These are phyloP conservation scores for Tenthredo notha DNA, from an alignment of 2,888 invertebrate genomes.

Conservation along the genomic window DNA sequence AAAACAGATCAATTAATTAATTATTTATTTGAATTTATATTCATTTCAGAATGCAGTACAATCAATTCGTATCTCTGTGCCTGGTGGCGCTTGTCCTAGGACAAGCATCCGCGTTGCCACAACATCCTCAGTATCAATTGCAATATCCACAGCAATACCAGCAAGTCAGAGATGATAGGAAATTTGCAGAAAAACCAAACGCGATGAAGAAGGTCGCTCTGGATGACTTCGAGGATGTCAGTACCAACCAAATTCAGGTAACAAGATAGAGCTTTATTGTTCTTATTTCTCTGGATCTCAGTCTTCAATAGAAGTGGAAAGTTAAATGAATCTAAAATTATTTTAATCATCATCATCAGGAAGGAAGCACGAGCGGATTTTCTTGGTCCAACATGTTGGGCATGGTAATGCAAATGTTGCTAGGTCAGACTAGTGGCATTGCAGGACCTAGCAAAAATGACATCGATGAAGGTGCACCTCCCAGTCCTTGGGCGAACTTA, in stretches of 20 bases:
- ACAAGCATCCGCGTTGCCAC: slow-evolving; percentile 72
- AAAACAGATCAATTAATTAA: not conserved
- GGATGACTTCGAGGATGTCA: slow-evolving; percentile 90
- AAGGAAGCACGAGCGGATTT: slow-evolving; percentile 85
- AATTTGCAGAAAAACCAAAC: slow-evolving; percentile 94
- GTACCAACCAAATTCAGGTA: slow-evolving; percentile 88
- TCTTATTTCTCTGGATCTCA: not conserved
- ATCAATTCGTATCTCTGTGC: slow-evolving; percentile 85
- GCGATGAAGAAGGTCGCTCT: slow-evolving; percentile 92
- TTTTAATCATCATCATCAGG: slow-evolving; percentile 64
- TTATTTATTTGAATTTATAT: slow-evolving; percentile 14
- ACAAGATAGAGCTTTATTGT: not conserved
- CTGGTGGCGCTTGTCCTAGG: slow-evolving; percentile 82
- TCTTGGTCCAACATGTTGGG: slow-evolving; percentile 94
- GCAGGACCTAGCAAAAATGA: slow-evolving; percentile 92
- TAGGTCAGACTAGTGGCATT: slow-evolving; percentile 83
- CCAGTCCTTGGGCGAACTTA: slow-evolving; percentile 94
- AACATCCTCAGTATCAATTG: slow-evolving; percentile 74
- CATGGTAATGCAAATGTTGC: slow-evolving; percentile 93
- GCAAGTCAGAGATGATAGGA: slow-evolving; percentile 83
- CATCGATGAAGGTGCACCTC: slow-evolving; percentile 83
- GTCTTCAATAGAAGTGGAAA: not conserved
- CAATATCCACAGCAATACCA: slow-evolving; percentile 73
- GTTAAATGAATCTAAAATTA: not conserved
- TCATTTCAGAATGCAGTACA: slow-evolving; percentile 82